Evolutionary conservation across 2,888 invertebrate species (phyloP).

Genomic region (Noctua janthina): DNA sequence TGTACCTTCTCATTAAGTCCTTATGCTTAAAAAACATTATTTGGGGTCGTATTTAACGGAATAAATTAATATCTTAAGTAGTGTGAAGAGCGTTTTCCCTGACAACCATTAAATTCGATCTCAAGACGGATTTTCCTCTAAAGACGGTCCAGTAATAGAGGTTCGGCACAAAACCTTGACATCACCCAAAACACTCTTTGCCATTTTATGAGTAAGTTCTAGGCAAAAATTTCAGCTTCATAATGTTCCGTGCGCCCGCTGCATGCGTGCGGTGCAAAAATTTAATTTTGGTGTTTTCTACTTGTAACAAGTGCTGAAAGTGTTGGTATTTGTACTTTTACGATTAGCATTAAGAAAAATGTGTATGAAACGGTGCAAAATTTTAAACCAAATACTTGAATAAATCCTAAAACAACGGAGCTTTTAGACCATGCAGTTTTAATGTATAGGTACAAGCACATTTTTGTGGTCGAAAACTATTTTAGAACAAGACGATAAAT

Average conservation of each 20-base stretch:
- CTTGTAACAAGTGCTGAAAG: constrained; percentile 1
- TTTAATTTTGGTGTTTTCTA: neutral
- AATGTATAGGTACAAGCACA: neutral
- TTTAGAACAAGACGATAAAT: neutral
- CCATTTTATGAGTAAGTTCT: constrained; percentile 2
- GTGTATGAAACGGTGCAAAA: neutral
- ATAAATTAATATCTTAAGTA: neutral
- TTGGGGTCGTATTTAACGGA: neutral
- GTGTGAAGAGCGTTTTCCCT: neutral
- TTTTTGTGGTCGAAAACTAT: neutral
- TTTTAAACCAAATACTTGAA: neutral
- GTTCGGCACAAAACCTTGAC: neutral
- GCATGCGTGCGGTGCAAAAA: constrained; percentile 1
- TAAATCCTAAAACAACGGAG: neutral
- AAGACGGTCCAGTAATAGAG: neutral
- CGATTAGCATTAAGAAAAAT: neutral
- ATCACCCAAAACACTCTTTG: constrained; percentile 1
- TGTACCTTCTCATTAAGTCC: neutral
- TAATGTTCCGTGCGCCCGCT: neutral
- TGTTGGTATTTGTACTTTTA: constrained; percentile 30
- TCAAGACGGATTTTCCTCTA: neutral
- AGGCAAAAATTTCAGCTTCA: constrained; percentile 11
- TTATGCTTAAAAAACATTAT: neutral
- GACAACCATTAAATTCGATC: too few species aligned
- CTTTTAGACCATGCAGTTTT: neutral